These are phyloP conservation scores for Aegotheles bennettii DNA, from an alignment of 2,113 vertebrate species.

Conservation along the genomic window DNA sequence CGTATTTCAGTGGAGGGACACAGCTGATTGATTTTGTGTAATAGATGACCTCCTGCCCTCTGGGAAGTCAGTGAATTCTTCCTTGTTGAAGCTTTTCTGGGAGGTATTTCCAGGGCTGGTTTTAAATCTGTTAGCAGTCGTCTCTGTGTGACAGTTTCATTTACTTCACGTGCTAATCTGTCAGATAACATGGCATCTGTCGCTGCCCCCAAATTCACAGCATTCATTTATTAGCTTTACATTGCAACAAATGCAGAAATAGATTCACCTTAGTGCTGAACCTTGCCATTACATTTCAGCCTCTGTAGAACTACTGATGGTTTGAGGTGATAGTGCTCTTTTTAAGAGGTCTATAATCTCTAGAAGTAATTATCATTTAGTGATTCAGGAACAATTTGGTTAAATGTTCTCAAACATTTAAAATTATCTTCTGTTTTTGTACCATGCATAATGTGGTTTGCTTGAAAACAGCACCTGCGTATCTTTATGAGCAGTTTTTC, in stretches of 20 bases:
- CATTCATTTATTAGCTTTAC: conserved; percentile 2
- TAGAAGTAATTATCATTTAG: background rate
- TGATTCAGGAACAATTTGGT: background rate
- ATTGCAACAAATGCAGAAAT: background rate
- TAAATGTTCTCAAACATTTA: background rate
- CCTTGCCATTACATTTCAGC: background rate
- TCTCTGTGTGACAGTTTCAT: conserved; percentile 30
- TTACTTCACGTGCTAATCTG: conserved; percentile 36
- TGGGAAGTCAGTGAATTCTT: conserved; percentile 20
- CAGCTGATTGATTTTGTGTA: conserved; percentile 36
- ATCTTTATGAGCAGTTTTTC: background rate
- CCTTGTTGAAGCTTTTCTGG: background rate
- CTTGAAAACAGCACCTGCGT: background rate
- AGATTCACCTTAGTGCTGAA: background rate
- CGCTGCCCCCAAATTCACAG: background rate
- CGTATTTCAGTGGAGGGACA: background rate
- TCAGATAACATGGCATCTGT: background rate
- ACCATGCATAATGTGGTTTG: background rate
- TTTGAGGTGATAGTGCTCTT: background rate
- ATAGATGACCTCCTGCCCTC: conserved; percentile 28
- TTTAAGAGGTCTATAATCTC: background rate
- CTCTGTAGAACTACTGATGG: background rate
- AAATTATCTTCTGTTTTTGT: background rate
- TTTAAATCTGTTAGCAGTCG: conserved; percentile 35
- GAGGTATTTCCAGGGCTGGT: conserved; percentile 6